Conservation (phyloP, 35 echinoderm and acorn worm genomes). For the Strongylocentrotus purpuratus region DNA sequence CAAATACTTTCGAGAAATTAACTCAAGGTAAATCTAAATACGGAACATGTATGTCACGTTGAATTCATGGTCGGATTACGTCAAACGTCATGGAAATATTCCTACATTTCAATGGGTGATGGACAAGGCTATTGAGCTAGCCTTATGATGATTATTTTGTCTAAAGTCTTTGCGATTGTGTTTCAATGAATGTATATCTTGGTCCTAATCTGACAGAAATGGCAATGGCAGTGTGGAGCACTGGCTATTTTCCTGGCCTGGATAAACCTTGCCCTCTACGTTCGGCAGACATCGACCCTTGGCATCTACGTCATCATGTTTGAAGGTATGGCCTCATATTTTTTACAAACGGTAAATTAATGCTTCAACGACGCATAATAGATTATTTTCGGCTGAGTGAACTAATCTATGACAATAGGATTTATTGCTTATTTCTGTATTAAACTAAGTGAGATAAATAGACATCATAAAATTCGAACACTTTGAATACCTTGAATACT, state of each 20-base stretch:
- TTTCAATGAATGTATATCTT: background rate
- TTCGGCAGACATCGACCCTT: background rate
- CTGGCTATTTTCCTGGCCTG: conserved; percentile 39
- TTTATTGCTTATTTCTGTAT: no score
- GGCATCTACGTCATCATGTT: conserved; percentile 46
- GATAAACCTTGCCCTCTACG: conserved; percentile 20
- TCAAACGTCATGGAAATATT: background rate
- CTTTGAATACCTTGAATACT: no score
- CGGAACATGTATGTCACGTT: background rate
- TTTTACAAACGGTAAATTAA: no score
- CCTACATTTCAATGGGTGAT: no score
- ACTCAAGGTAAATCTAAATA: background rate
- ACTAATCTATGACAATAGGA: no score
- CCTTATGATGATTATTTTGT: background rate
- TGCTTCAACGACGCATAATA: no score
- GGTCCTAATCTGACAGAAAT: background rate
- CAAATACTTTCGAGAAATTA: no score
- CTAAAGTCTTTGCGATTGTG: background rate
- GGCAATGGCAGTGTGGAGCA: conserved; percentile 35
- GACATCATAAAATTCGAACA: no score
- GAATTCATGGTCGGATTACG: background rate
- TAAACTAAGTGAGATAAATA: no score
- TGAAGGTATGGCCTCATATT: background rate
- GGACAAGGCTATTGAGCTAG: background rate
- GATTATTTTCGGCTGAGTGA: no score